Conservation (phyloP, 1,140 invertebrate species). For the Diplogasteroides magnus region DNA sequence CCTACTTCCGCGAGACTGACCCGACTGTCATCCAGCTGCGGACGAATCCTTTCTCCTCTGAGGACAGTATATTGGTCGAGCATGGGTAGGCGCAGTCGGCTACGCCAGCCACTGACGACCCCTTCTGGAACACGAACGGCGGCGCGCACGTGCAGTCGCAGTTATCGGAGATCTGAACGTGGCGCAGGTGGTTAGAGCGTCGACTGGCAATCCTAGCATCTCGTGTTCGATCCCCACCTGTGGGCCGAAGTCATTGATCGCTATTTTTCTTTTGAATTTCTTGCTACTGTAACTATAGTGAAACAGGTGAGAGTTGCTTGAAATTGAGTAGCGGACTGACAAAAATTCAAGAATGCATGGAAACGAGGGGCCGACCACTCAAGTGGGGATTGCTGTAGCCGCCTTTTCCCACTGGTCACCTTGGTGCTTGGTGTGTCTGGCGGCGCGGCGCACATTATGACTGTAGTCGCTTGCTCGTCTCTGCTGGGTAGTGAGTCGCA, state of each 20-base stretch:
- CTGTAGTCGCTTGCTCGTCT: constrained; percentile 41
- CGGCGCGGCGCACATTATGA: constrained; percentile 45
- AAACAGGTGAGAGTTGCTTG: no score
- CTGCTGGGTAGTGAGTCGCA: constrained; percentile 76
- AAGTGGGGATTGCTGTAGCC: not conserved
- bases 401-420: constrained; percentile 3
- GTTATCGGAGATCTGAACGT: not conserved
- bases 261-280: not conserved
- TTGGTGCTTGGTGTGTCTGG: constrained; percentile 39
- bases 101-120: constrained; percentile 36
- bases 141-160: constrained; percentile 38
- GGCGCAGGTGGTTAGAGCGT: not conserved
- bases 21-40: constrained; percentile 37
- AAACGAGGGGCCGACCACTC: no score
- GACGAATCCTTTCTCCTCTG: constrained; percentile 15
- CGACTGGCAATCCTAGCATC: not conserved
- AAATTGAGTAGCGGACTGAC: no score
- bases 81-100: constrained; percentile 48
- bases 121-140: constrained; percentile 30
- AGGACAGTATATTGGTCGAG: not conserved
- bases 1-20: constrained; percentile 15
- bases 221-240: not conserved
- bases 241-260: not conserved
- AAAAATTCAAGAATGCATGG: no score
- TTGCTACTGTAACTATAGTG: not conserved